phyloP scores from a whole-genome alignment of 2,888 invertebrate species.

The Oithona nana region DNA sequence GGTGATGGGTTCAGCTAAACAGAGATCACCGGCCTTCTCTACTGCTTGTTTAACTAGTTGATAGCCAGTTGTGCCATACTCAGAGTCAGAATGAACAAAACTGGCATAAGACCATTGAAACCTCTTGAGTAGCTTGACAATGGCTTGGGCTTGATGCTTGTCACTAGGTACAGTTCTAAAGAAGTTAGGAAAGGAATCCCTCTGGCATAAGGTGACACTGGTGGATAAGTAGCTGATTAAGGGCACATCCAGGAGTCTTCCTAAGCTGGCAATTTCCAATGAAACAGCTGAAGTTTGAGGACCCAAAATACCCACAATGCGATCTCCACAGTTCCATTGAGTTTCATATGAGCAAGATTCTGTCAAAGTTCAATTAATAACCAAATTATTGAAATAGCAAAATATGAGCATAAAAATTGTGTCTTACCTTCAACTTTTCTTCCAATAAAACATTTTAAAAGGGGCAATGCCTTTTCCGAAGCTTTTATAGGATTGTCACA shows the following conservation, averaged over 20 bases:
- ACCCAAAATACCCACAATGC: constrained; percentile 35
- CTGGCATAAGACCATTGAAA: constrained; percentile 28
- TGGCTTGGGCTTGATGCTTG: constrained; percentile 35
- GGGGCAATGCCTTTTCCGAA: constrained; percentile 45
- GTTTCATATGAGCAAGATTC: neutral
- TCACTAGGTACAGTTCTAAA: constrained; percentile 39
- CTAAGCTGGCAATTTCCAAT: constrained; percentile 33
- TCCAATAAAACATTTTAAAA: constrained; percentile 34
- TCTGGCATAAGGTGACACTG: constrained; percentile 34
- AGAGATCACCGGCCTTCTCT: neutral
- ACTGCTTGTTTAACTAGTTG: constrained; percentile 28
- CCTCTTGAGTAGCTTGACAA: constrained; percentile 36
- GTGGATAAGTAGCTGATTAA: constrained; percentile 38
- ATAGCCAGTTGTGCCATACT: constrained; percentile 36
- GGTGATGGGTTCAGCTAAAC: constrained; percentile 10
- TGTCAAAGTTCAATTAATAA: too few species aligned
- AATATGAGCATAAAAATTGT: too few species aligned
- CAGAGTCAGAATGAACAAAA: constrained; percentile 36
- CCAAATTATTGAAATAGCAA: too few species aligned
- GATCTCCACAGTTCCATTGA: neutral
- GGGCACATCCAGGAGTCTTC: constrained; percentile 35
- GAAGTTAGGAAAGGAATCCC: constrained; percentile 35
- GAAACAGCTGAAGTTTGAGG: constrained; percentile 31
- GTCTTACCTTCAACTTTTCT: neutral
- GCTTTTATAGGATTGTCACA: constrained; percentile 47